Base-by-base conservation (phyloP, 2,113 vertebrate genomes). In the Eclectus roratus region DNA sequence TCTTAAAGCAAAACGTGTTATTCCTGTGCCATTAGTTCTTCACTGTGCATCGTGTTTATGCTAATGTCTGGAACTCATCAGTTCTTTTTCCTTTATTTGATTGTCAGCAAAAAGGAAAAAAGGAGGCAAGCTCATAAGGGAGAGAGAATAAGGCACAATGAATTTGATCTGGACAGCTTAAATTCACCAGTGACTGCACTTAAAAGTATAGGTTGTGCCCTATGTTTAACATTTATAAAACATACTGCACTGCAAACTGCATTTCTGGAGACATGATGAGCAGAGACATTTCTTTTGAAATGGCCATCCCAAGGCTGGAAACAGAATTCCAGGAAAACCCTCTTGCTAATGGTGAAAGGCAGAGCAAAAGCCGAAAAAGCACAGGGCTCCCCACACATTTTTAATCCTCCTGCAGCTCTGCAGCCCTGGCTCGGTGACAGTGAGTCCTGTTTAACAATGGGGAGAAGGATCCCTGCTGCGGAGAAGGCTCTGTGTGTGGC, bases 51-150 rank as follows among this genome's bases (percentile, higher is more conserved):
- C 60, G 2, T 85, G 85, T 95, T 96, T 77, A 77, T 89, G 88
- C 65, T 88, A 65, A 88, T 58, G 95, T 95, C 96, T 96, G 97
- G 96, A 97, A 97, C 20, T 94, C 82, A 96, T 95, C 95, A 97
- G 53, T 43, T 83, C 39, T 95, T 95, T 94, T 69, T 37, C 56
- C 74, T 56, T 71, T 91, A 73, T 55, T 91, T 95, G 69, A 79
- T 53, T 88, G 85, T 85, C 74, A 55, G 47, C 84, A 89, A 94
- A 81, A 85, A 39, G 41, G 44, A 41, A 35, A 35, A 77, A 93
- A 85, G 27, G 47, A 91, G 47, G 27, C 1, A 0, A 76, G n/a
- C 13, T 72, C 29, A 28, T 76, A 64, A 85, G 29, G 27, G 66
- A 91, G 79, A 35, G 17, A 76, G 61, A 88, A 60, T 23, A 58